phyloP scores from a whole-genome alignment of 2,113 vertebrate species.

The Anoura caudifer region DNA sequence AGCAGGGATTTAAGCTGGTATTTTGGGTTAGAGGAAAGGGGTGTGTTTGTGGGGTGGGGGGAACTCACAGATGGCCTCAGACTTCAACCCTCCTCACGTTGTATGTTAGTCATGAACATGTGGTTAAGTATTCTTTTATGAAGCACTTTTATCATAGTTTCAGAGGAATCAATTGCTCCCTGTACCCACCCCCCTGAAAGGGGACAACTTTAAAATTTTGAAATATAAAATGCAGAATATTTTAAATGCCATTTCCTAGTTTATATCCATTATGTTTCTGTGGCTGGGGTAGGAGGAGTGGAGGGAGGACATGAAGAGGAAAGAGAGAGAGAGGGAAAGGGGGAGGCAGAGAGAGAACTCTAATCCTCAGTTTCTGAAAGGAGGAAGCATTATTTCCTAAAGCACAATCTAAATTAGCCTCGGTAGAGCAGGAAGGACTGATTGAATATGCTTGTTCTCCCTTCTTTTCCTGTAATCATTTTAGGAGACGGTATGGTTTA shows the following conservation, averaged over 20 bases:
- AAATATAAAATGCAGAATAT: background rate
- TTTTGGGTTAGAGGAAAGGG: background rate
- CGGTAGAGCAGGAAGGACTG: slow-evolving; percentile 35
- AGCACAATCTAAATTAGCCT: slow-evolving; percentile 21
- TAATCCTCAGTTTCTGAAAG: background rate
- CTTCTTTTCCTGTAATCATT: slow-evolving; percentile 59
- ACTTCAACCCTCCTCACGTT: background rate
- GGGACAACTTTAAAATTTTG: background rate
- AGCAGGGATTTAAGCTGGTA: background rate
- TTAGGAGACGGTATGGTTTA: slow-evolving; percentile 56
- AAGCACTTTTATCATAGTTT: background rate
- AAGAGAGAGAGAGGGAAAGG: background rate
- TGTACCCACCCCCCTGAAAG: rapidly evolving
- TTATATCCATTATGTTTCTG: background rate
- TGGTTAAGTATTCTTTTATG: background rate
- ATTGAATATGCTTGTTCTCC: slow-evolving; percentile 47
- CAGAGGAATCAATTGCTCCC: background rate
- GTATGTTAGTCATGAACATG: background rate
- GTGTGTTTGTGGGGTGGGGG: rapidly evolving
- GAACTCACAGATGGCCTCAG: background rate
- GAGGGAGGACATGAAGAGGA: background rate
- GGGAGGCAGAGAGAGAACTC: background rate
- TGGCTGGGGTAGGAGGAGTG: background rate
- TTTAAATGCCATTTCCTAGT: background rate
- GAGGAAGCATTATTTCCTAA: slow-evolving; percentile 20